Percentiles rank a stretch among this genome's conserved stretches.
phyloP scores from a whole-genome alignment of 2,113 vertebrate genomes.

The Terrapene triunguis region DNA sequence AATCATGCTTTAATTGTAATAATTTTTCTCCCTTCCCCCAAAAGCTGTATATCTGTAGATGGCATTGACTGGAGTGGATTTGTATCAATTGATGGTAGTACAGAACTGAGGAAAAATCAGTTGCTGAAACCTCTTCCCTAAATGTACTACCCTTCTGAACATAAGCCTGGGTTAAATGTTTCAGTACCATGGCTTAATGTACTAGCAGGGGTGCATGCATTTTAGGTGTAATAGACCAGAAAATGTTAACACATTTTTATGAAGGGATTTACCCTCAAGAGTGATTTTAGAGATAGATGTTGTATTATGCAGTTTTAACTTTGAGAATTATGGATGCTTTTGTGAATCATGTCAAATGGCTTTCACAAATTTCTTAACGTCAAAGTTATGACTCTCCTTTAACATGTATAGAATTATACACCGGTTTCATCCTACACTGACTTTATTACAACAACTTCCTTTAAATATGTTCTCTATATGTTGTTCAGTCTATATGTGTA shows the following conservation, averaged over 20 bases:
- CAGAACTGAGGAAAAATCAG: neutral
- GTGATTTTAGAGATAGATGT: neutral
- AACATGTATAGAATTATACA: neutral
- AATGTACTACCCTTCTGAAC: neutral
- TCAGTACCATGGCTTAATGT: neutral
- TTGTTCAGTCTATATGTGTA: too few relatives aligned
- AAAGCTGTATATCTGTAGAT: neutral
- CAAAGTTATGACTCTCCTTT: neutral
- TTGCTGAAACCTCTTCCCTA: neutral
- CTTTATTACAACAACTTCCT: neutral
- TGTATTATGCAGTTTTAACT: neutral
- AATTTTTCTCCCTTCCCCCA: neutral
- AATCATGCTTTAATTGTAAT: neutral
- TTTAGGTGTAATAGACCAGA: neutral
- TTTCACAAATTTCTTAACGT: neutral
- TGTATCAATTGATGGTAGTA: neutral
- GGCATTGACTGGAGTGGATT: neutral
- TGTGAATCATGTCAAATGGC: neutral
- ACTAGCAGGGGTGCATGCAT: neutral
- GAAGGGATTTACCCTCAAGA: neutral
- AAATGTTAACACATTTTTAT: neutral
- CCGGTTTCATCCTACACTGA: neutral
- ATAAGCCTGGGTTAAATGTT: neutral
- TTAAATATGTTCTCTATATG: neutral
- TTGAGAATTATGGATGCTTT: neutral